Evolutionary conservation across 2,797 vertebrate genomes (phyloP).

Genomic region (Platyrinchus mystaceus): DNA sequence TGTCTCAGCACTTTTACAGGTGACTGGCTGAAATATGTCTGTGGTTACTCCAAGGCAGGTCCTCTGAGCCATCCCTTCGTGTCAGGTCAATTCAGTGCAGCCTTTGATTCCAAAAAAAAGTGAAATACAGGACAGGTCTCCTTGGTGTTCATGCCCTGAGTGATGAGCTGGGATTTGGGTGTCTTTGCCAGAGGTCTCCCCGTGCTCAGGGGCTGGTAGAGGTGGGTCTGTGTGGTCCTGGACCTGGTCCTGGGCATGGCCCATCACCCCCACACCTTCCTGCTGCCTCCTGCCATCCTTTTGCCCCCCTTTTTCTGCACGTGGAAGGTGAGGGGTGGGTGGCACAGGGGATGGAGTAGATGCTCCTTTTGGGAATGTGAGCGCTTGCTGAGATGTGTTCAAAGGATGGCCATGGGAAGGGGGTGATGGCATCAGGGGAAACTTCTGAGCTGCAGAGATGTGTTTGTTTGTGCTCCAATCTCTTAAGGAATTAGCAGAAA

Average conservation of each 20-base stretch:
- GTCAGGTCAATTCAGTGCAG: background rate
- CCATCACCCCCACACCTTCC: background rate
- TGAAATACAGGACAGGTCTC: background rate
- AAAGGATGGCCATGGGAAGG: background rate
- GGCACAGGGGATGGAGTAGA: background rate
- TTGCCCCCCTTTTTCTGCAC: background rate
- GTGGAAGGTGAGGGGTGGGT: background rate
- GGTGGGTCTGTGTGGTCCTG: background rate
- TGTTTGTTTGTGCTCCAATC: background rate
- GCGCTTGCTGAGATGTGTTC: background rate
- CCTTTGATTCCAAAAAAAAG: constrained; percentile 18
- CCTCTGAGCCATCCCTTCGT: constrained; percentile 23
- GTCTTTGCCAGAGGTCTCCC: background rate
- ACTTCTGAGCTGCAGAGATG: background rate
- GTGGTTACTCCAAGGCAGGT: constrained; percentile 1
- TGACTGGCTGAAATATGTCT: constrained; percentile 57
- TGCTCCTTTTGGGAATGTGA: background rate
- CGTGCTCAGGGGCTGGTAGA: fast-evolving
- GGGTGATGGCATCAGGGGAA: background rate
- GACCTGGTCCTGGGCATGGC: background rate
- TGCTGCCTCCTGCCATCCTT: background rate
- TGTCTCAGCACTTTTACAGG: constrained; percentile 54
- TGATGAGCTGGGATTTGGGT: background rate
- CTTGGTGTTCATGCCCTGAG: background rate
- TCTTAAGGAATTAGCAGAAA: background rate